Evolutionary conservation across 2,888 invertebrate species (phyloP), one percentile per base, ranked within the genome.

Genomic region (Tipula lateralis): DNA sequence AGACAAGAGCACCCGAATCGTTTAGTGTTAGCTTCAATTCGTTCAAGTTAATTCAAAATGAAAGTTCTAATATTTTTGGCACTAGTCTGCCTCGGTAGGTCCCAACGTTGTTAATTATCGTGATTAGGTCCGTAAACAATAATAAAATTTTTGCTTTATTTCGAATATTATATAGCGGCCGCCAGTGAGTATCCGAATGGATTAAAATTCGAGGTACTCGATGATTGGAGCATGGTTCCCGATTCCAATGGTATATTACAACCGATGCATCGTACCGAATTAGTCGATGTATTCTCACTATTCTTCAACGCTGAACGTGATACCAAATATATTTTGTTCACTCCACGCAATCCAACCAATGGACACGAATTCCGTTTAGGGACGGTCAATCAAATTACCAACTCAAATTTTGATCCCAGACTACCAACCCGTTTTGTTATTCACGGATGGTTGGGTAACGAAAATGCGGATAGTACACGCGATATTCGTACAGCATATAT

Each of bases 401-500:
- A 30, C n/a, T 82, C 82, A 30, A 82, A 32, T 82, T 82, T 82
- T 9, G 32, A 82, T 30, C 30, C 82, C 4, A 30, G 32, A 16
- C 12, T 30, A 30, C 82, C 82, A 82, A 82, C 82, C n/a, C 82
- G 82, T 16, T 29, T 82, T 13, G 16, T 82, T 7, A 30, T 30
- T 82, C 82, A 82, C 7, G 82, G 82, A 3, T 82, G 30, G 85
- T 88, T 88, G 88, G 88, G 88, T 85, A 88, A 88, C 84, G 87
- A 87, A 19, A 87, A 87, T 0, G 3, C 83, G 1, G 16, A 16
- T 19, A 29, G n/a, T 34, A 19, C 7, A 19, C 1, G 6, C 24
- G 34, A 32, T 34, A 83, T 83, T 34, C 83, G 83, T 83, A 16
- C 13, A 44, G 89, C 88, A 7, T 89, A 89, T 30, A 89, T 93